Conservation (phyloP, 2,797 vertebrate species). For the Coccyzus lansbergi region DNA sequence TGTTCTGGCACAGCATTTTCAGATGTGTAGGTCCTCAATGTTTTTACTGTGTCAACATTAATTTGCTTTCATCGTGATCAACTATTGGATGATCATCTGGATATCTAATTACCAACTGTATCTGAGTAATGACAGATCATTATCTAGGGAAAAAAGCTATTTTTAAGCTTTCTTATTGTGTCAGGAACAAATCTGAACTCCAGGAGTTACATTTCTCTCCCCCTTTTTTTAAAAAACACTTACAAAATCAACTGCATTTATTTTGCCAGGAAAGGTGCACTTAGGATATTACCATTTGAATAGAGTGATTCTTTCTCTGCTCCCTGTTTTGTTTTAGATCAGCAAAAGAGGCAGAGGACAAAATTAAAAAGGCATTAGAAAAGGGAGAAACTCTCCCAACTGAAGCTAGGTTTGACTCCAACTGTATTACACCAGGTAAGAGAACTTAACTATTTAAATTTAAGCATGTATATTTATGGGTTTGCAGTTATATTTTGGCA, state of each 20-base stretch:
- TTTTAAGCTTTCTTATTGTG: not conserved
- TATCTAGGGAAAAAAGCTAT: not conserved
- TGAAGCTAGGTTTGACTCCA: conserved; percentile 97
- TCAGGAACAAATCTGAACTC: not conserved
- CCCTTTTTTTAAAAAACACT: not conserved
- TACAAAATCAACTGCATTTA: not conserved
- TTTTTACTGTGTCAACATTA: not conserved
- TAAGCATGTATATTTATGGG: not conserved
- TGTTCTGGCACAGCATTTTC: not conserved
- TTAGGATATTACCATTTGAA: not conserved
- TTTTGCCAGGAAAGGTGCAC: not conserved
- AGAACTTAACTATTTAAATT: not conserved
- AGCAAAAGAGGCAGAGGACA: conserved; percentile 97
- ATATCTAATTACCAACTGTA: not conserved
- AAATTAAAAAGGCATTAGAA: conserved; percentile 97
- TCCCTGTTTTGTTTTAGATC: conserved; percentile 80
- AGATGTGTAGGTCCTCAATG: not conserved
- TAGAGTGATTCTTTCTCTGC: not conserved
- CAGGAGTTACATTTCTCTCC: not conserved
- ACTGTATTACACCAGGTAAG: conserved; percentile 97
- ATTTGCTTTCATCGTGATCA: not conserved
- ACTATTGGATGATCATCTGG: not conserved
- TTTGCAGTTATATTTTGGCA: not conserved
- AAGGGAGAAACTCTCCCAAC: conserved; percentile 95
- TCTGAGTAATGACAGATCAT: not conserved